Evolutionary conservation across 2,888 invertebrate genomes (phyloP).

Genomic region (Parthenolecanium corni): DNA sequence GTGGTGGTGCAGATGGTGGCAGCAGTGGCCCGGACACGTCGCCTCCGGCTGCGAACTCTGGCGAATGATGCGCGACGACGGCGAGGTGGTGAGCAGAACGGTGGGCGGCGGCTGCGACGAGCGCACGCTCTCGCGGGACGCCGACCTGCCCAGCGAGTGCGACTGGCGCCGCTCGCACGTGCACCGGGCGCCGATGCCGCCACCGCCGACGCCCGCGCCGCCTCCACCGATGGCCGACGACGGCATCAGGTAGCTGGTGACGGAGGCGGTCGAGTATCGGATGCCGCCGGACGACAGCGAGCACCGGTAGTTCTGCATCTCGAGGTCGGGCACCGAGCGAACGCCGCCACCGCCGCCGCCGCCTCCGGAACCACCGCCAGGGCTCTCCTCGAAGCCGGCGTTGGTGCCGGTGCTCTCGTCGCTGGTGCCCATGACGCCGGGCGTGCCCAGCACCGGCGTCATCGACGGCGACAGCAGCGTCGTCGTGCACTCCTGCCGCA

Average conservation of each 20-base stretch:
- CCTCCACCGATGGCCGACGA: not conserved
- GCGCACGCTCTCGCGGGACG: constrained; percentile 62
- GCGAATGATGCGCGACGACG: constrained; percentile 63
- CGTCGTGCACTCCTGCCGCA: constrained; percentile 76
- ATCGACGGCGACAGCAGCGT: constrained; percentile 56
- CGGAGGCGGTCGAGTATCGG: constrained; percentile 26
- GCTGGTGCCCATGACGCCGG: constrained; percentile 54
- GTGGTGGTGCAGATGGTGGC: constrained; percentile 41
- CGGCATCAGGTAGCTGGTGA: constrained; percentile 23
- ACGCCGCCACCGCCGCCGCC: constrained; percentile 58
- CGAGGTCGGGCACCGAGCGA: constrained; percentile 69
- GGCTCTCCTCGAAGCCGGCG: constrained; percentile 22
- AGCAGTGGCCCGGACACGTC: constrained; percentile 48
- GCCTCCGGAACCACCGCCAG: constrained; percentile 49
- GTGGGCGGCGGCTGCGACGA: constrained; percentile 50
- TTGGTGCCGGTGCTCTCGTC: constrained; percentile 57
- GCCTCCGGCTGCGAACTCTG: constrained; percentile 80
- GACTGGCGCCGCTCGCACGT: constrained; percentile 68
- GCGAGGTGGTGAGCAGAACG: constrained; percentile 57
- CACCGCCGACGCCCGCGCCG: not conserved
- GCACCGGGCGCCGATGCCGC: constrained; percentile 38
- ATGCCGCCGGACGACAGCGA: constrained; percentile 36
- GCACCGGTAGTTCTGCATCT: constrained; percentile 51
- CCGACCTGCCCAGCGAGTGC: constrained; percentile 71
- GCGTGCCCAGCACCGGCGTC: constrained; percentile 55